phyloP scores from a whole-genome alignment of 2,888 invertebrate species.

The Monoplex corrugatus region DNA sequence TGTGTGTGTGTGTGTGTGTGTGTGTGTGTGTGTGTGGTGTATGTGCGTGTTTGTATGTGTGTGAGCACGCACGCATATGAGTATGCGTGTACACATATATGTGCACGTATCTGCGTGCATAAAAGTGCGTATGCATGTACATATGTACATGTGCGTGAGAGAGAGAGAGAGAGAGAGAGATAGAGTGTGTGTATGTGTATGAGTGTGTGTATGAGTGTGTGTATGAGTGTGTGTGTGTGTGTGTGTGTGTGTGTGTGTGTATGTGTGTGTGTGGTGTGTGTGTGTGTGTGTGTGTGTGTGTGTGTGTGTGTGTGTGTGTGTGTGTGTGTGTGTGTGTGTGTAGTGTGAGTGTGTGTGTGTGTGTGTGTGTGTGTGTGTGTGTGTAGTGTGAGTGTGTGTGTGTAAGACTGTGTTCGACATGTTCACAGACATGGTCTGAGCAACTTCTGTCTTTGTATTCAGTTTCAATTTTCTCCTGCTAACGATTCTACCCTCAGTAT shows the following conservation, averaged over 20 bases:
- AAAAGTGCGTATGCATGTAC: neutral
- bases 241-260: constrained; percentile 17
- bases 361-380: too few relatives aligned
- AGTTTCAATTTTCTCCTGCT: too few relatives aligned
- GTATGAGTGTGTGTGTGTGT: neutral
- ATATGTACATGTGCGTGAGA: constrained; percentile 13
- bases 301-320: too few relatives aligned
- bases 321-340: too few relatives aligned
- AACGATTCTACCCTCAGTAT: too few relatives aligned
- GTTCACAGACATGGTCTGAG: too few relatives aligned
- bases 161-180: too few relatives aligned
- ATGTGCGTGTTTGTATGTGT: neutral
- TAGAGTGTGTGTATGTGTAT: neutral
- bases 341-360: too few relatives aligned
- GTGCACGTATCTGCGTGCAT: neutral
- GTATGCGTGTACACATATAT: neutral
- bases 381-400: too few relatives aligned
- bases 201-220: neutral
- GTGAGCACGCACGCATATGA: neutral
- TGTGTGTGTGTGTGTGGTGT: neutral
- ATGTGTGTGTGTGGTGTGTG: neutral
- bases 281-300: too few relatives aligned
- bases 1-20: constrained; percentile 23
- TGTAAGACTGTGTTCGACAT: too few relatives aligned
- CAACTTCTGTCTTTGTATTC: too few relatives aligned